Evolutionary conservation across 2,113 vertebrate species (phyloP).

Genomic region (Gallinago jamesoni): DNA sequence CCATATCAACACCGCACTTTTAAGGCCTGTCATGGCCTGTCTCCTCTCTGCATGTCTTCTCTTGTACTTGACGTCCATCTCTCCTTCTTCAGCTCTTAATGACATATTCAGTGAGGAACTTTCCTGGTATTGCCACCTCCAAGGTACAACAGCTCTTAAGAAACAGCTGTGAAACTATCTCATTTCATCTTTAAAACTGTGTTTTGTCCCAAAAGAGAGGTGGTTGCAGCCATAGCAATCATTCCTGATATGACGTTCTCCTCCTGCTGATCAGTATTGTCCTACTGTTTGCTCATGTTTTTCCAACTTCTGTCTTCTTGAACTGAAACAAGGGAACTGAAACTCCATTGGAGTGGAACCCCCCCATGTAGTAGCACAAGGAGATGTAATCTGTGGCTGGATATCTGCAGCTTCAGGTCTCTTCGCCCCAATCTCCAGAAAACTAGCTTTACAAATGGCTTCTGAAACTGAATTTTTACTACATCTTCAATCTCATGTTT

Average conservation of each 20-base stretch:
- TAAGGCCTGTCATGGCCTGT: background rate
- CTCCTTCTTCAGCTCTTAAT: background rate
- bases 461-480: background rate
- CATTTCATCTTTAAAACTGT: background rate
- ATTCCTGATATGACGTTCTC: background rate
- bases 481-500: background rate
- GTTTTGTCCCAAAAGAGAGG: background rate
- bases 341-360: background rate
- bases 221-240: background rate
- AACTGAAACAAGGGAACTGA: background rate
- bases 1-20: background rate
- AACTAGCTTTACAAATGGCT: background rate
- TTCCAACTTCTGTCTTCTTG: background rate
- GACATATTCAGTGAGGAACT: background rate
- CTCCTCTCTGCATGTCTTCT: background rate
- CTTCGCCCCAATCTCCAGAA: background rate
- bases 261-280: background rate
- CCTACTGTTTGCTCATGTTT: background rate
- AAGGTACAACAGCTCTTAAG: background rate
- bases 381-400: background rate
- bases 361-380: background rate
- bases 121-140: background rate
- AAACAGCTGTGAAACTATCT: background rate
- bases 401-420: background rate
- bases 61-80: background rate